These are phyloP conservation scores for Gobionotothen gibberifrons DNA, from an alignment of 2,797 vertebrate genomes.

Conservation along the genomic window DNA sequence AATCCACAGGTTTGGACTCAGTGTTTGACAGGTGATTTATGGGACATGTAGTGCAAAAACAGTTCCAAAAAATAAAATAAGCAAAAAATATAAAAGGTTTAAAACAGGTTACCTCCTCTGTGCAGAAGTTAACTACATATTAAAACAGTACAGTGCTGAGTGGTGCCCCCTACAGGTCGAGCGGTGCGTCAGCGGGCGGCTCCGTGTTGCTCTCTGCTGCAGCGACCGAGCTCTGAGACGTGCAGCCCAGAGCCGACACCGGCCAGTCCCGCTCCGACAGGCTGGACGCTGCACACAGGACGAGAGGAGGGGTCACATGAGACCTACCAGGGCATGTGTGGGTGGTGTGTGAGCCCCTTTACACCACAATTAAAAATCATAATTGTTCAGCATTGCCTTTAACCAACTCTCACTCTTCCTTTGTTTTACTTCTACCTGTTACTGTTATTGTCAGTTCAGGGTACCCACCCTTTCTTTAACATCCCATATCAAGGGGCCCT, in stretches of 20 bases:
- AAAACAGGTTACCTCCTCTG: not conserved
- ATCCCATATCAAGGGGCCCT: too few species aligned
- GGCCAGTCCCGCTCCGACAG: slow-evolving; percentile 68
- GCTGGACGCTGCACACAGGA: slow-evolving; percentile 61
- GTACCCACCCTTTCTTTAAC: too few species aligned
- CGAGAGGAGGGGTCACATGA: not conserved
- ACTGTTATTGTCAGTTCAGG: too few species aligned
- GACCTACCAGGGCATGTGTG: not conserved
- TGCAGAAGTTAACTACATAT: not conserved
- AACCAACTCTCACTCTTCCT: too few species aligned
- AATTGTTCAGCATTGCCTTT: too few species aligned
- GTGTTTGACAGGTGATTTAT: not conserved
- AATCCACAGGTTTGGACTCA: not conserved
- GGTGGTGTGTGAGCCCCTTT: not conserved
- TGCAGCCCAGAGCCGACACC: slow-evolving; percentile 65
- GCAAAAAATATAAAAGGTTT: not conserved
- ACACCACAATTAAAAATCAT: too few species aligned
- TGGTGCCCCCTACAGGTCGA: slow-evolving; percentile 54
- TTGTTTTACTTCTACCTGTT: too few species aligned
- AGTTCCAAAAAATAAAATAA: not conserved
- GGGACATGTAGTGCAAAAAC: slow-evolving; percentile 2
- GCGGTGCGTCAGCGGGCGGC: slow-evolving; percentile 46
- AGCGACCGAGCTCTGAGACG: slow-evolving; percentile 63
- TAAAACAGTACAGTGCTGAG: not conserved
- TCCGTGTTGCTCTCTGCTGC: slow-evolving; percentile 23